phyloP scores from a whole-genome alignment of 2,888 invertebrate genomes.

The Machimus atricapillus region DNA sequence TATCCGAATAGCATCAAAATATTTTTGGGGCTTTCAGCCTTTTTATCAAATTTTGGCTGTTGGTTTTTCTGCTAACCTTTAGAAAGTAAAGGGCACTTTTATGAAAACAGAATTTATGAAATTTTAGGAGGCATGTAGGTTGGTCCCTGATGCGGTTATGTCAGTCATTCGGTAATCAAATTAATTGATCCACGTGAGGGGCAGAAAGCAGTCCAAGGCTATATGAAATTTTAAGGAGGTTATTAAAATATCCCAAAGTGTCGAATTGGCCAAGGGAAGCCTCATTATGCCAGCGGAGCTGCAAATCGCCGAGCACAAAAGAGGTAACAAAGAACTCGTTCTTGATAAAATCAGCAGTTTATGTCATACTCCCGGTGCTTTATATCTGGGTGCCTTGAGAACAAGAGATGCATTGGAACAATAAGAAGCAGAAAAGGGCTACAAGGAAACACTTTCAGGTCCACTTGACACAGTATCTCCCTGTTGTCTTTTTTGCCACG shows the following conservation, averaged over 20 bases:
- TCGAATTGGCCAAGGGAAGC: background rate
- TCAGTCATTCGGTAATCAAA: background rate
- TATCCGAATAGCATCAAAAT: no score
- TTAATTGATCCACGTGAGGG: background rate
- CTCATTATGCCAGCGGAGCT: background rate
- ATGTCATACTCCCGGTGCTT: slow-evolving; percentile 33
- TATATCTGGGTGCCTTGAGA: slow-evolving; percentile 12
- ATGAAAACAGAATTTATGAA: no score
- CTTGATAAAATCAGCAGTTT: slow-evolving; percentile 44
- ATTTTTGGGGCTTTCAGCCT: no score
- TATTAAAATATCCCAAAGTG: background rate
- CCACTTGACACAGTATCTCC: slow-evolving; percentile 46
- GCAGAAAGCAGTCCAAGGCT: background rate
- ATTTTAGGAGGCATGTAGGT: no score
- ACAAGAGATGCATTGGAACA: slow-evolving; percentile 35
- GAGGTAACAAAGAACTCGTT: background rate
- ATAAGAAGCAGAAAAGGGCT: slow-evolving; percentile 8
- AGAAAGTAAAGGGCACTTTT: no score
- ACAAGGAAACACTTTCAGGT: slow-evolving; percentile 40
- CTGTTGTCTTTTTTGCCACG: slow-evolving; percentile 40
- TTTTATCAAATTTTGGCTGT: no score
- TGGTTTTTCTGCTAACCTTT: no score
- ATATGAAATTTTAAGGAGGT: background rate
- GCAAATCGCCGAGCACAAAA: background rate
- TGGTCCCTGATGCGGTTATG: background rate